These are phyloP conservation scores for Salvelinus sp. DNA, from an alignment of 2,113 vertebrate genomes.

Conservation along the genomic window DNA sequence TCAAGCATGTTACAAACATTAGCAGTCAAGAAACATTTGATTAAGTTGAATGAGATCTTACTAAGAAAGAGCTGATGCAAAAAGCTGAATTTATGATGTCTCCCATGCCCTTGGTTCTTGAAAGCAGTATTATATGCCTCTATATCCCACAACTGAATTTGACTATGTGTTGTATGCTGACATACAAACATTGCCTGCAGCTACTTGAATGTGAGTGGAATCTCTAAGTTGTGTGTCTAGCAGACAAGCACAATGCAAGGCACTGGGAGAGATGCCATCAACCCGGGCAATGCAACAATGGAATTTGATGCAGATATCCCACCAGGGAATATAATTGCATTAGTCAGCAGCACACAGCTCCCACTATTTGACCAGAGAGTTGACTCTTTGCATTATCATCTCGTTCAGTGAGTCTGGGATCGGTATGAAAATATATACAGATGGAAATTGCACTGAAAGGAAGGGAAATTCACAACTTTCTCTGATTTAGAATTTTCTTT, in stretches of 20 bases:
- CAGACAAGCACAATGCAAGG: constrained; percentile 35
- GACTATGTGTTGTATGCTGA: constrained; percentile 21
- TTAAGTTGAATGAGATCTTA: too few species aligned
- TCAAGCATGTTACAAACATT: too few species aligned
- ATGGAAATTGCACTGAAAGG: too few species aligned
- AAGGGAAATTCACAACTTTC: too few species aligned
- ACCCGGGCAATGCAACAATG: constrained; percentile 46
- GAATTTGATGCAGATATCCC: constrained; percentile 51
- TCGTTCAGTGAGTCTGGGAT: too few species aligned
- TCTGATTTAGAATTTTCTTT: too few species aligned
- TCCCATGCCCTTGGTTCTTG: constrained; percentile 22
- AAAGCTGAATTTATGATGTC: neutral
- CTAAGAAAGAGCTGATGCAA: too few species aligned
- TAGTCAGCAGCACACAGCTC: neutral
- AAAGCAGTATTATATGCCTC: constrained; percentile 38
- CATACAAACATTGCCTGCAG: constrained; percentile 40
- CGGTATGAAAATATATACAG: too few species aligned
- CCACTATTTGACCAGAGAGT: neutral
- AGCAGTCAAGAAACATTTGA: too few species aligned
- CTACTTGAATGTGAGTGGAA: constrained; percentile 47
- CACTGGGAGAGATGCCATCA: constrained; percentile 44
- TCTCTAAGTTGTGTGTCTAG: constrained; percentile 52
- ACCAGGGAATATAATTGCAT: constrained; percentile 10
- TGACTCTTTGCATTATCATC: too few species aligned
- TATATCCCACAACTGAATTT: constrained; percentile 40